These are phyloP conservation scores for Sciurus carolinensis DNA, from an alignment of 2,797 vertebrate genomes.

Conservation along the genomic window DNA sequence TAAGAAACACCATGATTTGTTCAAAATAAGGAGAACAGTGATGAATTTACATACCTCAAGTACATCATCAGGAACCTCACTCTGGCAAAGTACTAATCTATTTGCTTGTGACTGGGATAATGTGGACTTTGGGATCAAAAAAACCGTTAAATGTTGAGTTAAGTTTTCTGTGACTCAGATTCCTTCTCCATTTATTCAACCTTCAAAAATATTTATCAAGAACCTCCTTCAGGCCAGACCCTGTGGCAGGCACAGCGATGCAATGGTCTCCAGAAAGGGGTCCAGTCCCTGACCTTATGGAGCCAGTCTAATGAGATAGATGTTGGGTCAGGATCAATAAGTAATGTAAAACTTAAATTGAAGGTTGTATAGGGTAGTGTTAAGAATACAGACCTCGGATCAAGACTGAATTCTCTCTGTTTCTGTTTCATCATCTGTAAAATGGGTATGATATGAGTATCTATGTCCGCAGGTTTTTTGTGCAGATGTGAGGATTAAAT, in stretches of 20 bases:
- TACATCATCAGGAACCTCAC: background rate
- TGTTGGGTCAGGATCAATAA: background rate
- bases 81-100: background rate
- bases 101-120: background rate
- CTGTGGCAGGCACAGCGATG: background rate
- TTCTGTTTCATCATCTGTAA: background rate
- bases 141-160: background rate
- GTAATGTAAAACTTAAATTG: background rate
- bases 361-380: background rate
- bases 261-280: background rate
- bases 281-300: background rate
- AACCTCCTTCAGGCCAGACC: background rate
- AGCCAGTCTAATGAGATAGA: background rate
- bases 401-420: background rate
- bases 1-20: conserved; percentile 23
- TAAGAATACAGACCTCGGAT: background rate
- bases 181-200: background rate
- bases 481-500: background rate
- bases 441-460: background rate
- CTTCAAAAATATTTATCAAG: background rate
- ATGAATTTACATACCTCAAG: background rate
- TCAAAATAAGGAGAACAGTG: background rate
- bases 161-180: background rate
- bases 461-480: background rate
- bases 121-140: background rate